Evolutionary conservation across 2,888 invertebrate genomes (phyloP), one percentile per base, ranked within the genome.

Genomic region (Oscheius sp.): DNA sequence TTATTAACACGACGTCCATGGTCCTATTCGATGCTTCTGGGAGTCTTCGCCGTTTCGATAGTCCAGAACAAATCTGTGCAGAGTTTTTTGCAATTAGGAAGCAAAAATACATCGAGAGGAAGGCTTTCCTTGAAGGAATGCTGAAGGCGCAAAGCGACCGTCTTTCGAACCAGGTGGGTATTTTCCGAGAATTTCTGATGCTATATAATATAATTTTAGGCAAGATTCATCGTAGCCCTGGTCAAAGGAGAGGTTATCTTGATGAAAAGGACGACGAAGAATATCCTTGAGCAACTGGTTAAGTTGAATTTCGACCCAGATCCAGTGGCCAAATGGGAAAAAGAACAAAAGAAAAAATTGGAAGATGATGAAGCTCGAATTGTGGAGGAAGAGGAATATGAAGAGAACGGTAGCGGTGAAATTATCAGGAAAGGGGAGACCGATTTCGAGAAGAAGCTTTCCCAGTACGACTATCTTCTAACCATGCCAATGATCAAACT

Each of bases 211-310:
- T 7, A 1, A 5, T 53, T 66, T 41, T 45, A 76, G 78, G 91
- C 91, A 7, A 86, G 91, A 72, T 99, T 99, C 89, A 98, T 99
- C 75, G 88, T 94, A 72, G 97, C 98, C 89, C 99, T 98, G 89
- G 98, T 98, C 87, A 94, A 95, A 84, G 93, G 93, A 56, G 93
- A 92, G 66, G 87, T 90, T 41, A 89, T 95, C 76, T 74, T 88
- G 89, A 98, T 99, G 90, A 98, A 99, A 89, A 96, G 96, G 89
- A 95, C 95, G 89, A 93, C 95, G 83, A 94, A 94, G 88, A 93
- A 91, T 0, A 94, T 96, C 92, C 93, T 96, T 35, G 93, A 94
- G 27, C 94, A 95, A 88, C 91, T 96, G 49, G 91, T 94, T 3
- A 92, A 92, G 83, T 72, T 78, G 73, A 72, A 93, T 85, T 91